Percentiles rank a stretch among this genome's conserved stretches.
Conservation (phyloP, 2,797 vertebrate species). For the Pseudocheirus occidentalis region DNA sequence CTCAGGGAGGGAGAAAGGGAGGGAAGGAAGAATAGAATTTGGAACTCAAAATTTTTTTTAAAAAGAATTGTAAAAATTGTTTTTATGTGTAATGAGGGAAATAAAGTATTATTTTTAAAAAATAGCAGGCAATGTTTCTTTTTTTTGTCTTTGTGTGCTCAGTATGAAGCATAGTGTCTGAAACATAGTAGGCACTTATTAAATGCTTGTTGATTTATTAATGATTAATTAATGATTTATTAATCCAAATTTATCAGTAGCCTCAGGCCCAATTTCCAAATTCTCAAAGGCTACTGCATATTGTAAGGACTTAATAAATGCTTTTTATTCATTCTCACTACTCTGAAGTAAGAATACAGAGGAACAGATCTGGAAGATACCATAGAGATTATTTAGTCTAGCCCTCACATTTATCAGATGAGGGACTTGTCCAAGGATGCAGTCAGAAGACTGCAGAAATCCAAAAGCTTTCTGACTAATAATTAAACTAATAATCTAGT, state of each 20-base stretch:
- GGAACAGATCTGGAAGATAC: background rate
- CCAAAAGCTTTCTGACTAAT: background rate
- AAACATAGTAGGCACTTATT: background rate
- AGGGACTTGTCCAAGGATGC: background rate
- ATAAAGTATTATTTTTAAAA: background rate
- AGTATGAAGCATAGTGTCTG: background rate
- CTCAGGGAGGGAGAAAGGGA: no score
- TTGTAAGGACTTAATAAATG: background rate
- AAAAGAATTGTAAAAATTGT: no score
- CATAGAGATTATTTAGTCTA: background rate
- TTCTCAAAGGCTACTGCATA: background rate
- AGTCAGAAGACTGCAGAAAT: background rate
- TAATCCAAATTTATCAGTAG: background rate
- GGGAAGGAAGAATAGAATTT: no score
- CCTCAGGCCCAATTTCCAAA: background rate
- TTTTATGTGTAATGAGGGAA: background rate
- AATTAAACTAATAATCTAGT: background rate
- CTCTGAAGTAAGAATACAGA: background rate
- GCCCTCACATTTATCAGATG: background rate
- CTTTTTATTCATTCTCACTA: background rate
- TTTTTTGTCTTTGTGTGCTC: background rate
- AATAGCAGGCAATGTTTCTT: background rate
- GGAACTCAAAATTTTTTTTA: no score
- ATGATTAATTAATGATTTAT: background rate
- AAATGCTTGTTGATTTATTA: background rate